phyloP scores from a whole-genome alignment of 1,140 invertebrate species.

The Chironomus tepperi region DNA sequence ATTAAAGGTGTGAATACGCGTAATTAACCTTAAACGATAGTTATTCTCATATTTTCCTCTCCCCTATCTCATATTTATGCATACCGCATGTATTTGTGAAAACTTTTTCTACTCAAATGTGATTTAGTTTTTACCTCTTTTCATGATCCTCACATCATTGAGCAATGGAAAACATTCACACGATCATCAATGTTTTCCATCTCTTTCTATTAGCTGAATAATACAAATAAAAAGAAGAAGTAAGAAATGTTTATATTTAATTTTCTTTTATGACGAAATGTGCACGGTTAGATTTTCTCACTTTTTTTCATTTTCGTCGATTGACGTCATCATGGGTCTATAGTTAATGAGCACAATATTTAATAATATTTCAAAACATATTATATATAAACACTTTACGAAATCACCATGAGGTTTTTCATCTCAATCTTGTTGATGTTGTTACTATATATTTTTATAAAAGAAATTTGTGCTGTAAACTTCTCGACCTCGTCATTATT shows the following conservation, averaged over 20 bases:
- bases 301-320: constrained; percentile 4
- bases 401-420: constrained; percentile 4
- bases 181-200: too few relatives aligned
- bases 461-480: background rate
- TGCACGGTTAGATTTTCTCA: too few relatives aligned
- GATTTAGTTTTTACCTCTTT: background rate
- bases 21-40: background rate
- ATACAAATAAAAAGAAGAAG: too few relatives aligned
- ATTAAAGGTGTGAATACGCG: too few relatives aligned
- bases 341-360: background rate
- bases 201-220: too few relatives aligned
- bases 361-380: constrained; percentile 1
- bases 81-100: background rate
- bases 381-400: background rate
- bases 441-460: background rate
- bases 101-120: background rate
- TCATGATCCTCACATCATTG: background rate
- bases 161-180: too few relatives aligned
- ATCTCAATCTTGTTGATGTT: background rate
- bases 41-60: constrained; percentile 8
- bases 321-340: background rate
- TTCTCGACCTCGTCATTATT: too few relatives aligned
- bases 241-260: too few relatives aligned
- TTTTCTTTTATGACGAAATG: too few relatives aligned
- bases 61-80: background rate